Evolutionary conservation across 1,140 invertebrate species (phyloP), one percentile per base, ranked within the genome.

Genomic region (Manduca sexta): DNA sequence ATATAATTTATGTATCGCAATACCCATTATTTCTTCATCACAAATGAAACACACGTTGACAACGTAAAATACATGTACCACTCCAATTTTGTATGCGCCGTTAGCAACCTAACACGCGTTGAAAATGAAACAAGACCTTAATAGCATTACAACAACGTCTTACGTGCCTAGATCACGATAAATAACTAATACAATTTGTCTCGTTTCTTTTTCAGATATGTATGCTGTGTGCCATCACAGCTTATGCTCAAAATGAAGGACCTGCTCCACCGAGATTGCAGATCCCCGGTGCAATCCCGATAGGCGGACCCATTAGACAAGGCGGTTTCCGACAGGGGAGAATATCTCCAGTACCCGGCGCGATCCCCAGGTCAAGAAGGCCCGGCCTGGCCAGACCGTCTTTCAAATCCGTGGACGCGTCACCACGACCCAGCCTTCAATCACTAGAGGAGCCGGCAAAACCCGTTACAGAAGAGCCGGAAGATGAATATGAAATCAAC

Each of bases 221-320:
- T 70, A 67, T 71, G 63, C 74, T 82, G 67, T 86, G 78, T 59
- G 67, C 72, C 48, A 75, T 79, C 58, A 79, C 84, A 70, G 77
- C 63, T 48, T 82, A 79, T 60, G 85, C 84, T 44, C 88, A 87
- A 67, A 75, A 82, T 68, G 87, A 87, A 62, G 71, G 69, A 10
- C 82, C 86, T 45, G 67, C 79, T 40, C 88, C 88, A 11, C 87
- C 80, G 13, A 81, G 90, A 52, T 64, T 91, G 2, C 85, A 81
- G 55, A 90, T 92, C 45, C 89, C 90, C 0, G 91, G 90, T 5
- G 90, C 90, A 0, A 57, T 90, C n/a, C 57, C 85, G 10, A 30
- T 88, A 44, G 79, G 79, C 16, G 75, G 73, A 26, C 65, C 66
- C n/a, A 62, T 45, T 31, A 74, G 55, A 56, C 74, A 54, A 55